Conservation (phyloP, 2,888 invertebrate genomes). For the Drosophila flavopinicola region DNA sequence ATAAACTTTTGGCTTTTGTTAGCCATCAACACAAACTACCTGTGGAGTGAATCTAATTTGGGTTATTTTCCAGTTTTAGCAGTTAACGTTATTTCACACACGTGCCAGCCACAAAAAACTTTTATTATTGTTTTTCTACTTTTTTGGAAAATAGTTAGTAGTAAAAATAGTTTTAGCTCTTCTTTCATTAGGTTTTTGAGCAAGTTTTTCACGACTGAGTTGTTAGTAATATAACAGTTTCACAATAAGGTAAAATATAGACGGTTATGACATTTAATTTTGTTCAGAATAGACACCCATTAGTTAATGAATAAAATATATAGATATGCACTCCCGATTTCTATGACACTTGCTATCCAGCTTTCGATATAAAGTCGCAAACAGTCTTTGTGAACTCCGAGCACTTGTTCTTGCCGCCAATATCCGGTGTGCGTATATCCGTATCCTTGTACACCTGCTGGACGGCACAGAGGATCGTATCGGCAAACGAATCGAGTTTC, state of each 20-base stretch:
- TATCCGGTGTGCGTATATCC: slow-evolving; percentile 94
- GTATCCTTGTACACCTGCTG: slow-evolving; percentile 91
- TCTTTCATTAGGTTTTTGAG: not conserved
- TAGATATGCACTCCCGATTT: too few species aligned
- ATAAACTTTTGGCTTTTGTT: slow-evolving; percentile 29
- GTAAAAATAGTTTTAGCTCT: not conserved
- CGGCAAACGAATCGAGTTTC: slow-evolving; percentile 92
- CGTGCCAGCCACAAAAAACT: slow-evolving; percentile 13
- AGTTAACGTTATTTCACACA: slow-evolving; percentile 22
- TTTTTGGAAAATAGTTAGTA: too few species aligned
- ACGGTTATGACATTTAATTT: too few species aligned
- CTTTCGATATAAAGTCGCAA: slow-evolving; percentile 39
- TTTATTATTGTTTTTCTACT: slow-evolving; percentile 2
- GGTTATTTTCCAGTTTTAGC: slow-evolving; percentile 20
- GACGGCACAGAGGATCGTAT: slow-evolving; percentile 92
- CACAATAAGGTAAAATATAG: too few species aligned
- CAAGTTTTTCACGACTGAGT: too few species aligned
- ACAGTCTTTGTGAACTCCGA: slow-evolving; percentile 96
- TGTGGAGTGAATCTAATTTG: slow-evolving; percentile 49
- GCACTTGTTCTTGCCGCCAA: slow-evolving; percentile 92
- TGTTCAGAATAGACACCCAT: too few species aligned
- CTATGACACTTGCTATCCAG: not conserved
- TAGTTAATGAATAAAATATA: too few species aligned
- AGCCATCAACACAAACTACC: slow-evolving; percentile 30
- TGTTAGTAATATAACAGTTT: too few species aligned